phyloP scores from a whole-genome alignment of 2,888 invertebrate genomes.

The Tethea ocularis region DNA sequence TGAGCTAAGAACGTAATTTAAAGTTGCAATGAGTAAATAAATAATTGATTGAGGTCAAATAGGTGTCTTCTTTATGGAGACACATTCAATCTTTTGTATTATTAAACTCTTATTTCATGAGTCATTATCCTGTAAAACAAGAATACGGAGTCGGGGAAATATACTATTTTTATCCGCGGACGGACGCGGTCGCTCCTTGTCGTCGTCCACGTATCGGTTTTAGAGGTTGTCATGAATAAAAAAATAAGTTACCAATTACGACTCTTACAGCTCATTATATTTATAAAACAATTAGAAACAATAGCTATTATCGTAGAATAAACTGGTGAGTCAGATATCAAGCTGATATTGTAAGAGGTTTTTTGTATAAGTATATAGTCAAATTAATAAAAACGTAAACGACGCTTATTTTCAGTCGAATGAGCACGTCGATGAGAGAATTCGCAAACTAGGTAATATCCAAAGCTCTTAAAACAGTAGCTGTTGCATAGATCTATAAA shows the following conservation, averaged over 20 bases:
- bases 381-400: neutral
- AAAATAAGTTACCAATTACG: constrained; percentile 27
- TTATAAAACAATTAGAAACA: neutral
- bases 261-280: neutral
- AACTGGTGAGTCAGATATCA: neutral
- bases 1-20: neutral
- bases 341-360: no score
- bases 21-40: neutral
- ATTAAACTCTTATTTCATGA: constrained; percentile 54
- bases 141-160: constrained; percentile 71
- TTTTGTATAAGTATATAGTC: neutral
- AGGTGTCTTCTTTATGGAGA: neutral
- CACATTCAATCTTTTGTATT: neutral
- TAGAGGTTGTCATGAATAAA: constrained; percentile 38
- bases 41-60: neutral
- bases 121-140: constrained; percentile 77
- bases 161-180: constrained; percentile 73
- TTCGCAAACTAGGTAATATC: neutral
- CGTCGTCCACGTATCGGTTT: constrained; percentile 43
- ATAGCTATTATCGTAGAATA: neutral
- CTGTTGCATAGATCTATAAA: neutral
- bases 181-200: constrained; percentile 48
- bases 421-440: neutral
- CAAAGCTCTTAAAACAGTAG: neutral
- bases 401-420: neutral